Evolutionary conservation across 2,113 vertebrate species (phyloP).

Genomic region (crab-eating macaque (Macaca fascicularis)): DNA sequence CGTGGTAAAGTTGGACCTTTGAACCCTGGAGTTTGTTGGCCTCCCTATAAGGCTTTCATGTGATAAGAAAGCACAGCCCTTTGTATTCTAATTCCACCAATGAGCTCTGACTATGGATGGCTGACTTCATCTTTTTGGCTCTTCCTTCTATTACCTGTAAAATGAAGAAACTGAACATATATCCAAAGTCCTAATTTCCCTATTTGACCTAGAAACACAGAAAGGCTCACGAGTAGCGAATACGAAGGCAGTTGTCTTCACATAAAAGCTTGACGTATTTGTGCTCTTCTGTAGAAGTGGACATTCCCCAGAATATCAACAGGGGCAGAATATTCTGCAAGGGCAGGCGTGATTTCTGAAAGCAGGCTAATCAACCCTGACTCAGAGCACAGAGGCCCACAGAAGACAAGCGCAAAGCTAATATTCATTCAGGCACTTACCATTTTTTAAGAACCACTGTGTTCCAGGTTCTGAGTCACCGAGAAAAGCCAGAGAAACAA

Average conservation of each 20-base stretch:
- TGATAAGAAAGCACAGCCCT: neutral
- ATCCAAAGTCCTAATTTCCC: neutral
- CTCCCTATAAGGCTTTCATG: neutral
- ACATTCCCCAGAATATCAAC: neutral
- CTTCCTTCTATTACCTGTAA: neutral
- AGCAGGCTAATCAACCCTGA: neutral
- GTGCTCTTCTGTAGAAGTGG: neutral
- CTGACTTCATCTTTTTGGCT: neutral
- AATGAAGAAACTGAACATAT: neutral
- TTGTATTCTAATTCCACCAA: neutral
- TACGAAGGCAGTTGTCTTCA: neutral
- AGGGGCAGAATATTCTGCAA: neutral
- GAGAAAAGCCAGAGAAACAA: neutral
- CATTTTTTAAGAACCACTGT: neutral
- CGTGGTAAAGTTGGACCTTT: neutral
- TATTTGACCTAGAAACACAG: neutral
- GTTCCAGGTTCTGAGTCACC: neutral
- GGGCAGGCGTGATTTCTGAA: neutral
- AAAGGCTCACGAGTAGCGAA: neutral
- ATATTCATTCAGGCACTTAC: neutral
- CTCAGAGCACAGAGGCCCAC: neutral
- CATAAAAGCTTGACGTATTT: neutral
- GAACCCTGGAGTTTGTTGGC: neutral
- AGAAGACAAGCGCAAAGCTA: neutral
- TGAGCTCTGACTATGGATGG: neutral